Percentiles rank a stretch among this genome's conserved stretches.
Conservation (phyloP, 1,140 invertebrate genomes). For the Temnothorax longispinosus region DNA sequence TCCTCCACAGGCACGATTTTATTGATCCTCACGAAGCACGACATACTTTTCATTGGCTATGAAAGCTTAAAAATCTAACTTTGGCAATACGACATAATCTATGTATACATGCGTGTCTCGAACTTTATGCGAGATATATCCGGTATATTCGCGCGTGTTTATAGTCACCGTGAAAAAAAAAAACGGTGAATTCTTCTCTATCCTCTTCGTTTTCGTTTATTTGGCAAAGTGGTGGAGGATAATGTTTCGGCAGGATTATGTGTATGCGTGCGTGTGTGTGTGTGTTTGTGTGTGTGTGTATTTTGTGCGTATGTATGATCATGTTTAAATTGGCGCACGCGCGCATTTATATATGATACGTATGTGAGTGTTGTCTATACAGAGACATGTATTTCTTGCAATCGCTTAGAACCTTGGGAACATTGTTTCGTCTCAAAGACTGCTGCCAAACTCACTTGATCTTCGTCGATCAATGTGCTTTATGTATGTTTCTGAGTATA, state of each 20-base stretch:
- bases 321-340: background rate
- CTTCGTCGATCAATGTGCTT: constrained; percentile 88
- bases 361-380: background rate
- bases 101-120: background rate
- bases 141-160: constrained; percentile 47
- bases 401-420: constrained; percentile 46
- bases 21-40: constrained; percentile 12
- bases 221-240: constrained; percentile 49
- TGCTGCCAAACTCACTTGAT: constrained; percentile 88
- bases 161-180: background rate
- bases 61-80: constrained; percentile 79
- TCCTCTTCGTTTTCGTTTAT: background rate
- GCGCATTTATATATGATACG: background rate
- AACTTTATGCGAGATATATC: background rate
- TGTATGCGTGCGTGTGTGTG: constrained; percentile 46
- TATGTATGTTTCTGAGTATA: constrained; percentile 91
- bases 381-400: constrained; percentile 42
- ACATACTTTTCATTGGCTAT: constrained; percentile 38
- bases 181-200: background rate
- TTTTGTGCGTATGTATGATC: background rate
- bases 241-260: constrained; percentile 48
- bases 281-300: constrained; percentile 29
- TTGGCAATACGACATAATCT: constrained; percentile 78
- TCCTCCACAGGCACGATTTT: constrained; percentile 14
- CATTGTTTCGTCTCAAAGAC: constrained; percentile 87